Base-by-base conservation (phyloP, 2,888 invertebrate species). In the Fabriciana adippe region DNA sequence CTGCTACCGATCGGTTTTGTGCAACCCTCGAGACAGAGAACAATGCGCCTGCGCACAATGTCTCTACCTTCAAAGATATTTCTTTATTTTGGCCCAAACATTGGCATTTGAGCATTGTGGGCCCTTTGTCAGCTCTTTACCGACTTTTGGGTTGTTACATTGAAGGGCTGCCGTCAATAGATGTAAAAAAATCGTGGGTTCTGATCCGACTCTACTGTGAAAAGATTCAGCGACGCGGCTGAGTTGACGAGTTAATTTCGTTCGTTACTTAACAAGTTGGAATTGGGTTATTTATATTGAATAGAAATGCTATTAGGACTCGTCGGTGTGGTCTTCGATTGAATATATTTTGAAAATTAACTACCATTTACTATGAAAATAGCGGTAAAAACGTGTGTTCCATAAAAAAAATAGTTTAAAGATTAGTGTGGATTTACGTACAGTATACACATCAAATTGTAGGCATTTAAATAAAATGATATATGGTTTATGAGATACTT, bases 1-100 rank as follows among this genome's bases (percentile, higher is more conserved):
- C 80, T 75, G 92, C 92, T 92, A 92, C 92, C 88, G 91, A 78
- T 81, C 83, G 90, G 90, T 91, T 89, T 90, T 90, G 89, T 90
- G 90, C 92, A 92, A 91, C 85, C 82, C 85, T 73, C 75, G 78
- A 74, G 77, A 70, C 74, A 73, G 74, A 74, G 72, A 82, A 90
- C 89, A 90, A 90, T 87, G 83, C 83, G 74, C 69, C 41, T 6
- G 79, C 81, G 83, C 83, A 92, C 90, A 92, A 92, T 70, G 72
- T 74, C 72, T 81, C 76, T 81, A 87, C 86, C 89, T 90, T 75
- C 78, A 81, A 83, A 88, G 87, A 89, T 83, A 78, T 84, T 82
- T 81, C 80, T 86, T 92, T 91, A 89, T 91, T 85, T 87, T 85
- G 82, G 83, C 80, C 89, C 89, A 92, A 92, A 92, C 92, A 92